phyloP scores from a whole-genome alignment of 2,797 vertebrate species.

The Mus caroli region DNA sequence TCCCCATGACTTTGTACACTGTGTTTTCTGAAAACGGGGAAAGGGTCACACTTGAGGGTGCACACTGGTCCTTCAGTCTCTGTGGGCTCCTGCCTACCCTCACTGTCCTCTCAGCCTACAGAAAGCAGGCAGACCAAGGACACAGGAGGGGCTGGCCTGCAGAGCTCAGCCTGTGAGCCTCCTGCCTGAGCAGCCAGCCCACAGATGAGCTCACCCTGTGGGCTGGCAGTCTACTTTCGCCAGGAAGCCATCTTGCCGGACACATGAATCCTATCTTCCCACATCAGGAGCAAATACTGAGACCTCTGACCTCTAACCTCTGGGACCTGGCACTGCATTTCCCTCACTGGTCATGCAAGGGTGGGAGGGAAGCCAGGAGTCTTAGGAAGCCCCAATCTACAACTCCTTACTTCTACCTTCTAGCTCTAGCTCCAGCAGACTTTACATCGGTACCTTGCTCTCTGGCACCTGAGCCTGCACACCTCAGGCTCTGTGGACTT shows the following conservation, averaged over 20 bases:
- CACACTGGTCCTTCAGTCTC: background rate
- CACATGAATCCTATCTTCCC: background rate
- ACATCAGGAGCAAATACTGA: background rate
- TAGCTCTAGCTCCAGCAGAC: fast-evolving
- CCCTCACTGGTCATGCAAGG: background rate
- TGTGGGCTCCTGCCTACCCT: background rate
- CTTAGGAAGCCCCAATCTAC: fast-evolving
- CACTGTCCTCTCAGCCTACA: background rate
- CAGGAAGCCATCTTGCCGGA: background rate
- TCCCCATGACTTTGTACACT: fast-evolving
- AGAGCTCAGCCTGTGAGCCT: background rate
- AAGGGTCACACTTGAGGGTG: background rate
- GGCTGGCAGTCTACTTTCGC: background rate
- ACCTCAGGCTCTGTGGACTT: too few relatives aligned
- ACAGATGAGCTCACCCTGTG: background rate
- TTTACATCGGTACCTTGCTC: background rate
- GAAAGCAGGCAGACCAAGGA: background rate
- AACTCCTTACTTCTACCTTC: fast-evolving
- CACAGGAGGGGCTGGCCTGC: background rate
- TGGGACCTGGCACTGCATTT: too few relatives aligned
- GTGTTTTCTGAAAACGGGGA: background rate
- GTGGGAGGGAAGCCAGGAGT: background rate
- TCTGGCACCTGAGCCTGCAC: fast-evolving
- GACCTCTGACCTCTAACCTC: too few relatives aligned
- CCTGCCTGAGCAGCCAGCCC: background rate